Evolutionary conservation across 2,113 vertebrate species (phyloP).

Genomic region (Odocoileus virginianus): DNA sequence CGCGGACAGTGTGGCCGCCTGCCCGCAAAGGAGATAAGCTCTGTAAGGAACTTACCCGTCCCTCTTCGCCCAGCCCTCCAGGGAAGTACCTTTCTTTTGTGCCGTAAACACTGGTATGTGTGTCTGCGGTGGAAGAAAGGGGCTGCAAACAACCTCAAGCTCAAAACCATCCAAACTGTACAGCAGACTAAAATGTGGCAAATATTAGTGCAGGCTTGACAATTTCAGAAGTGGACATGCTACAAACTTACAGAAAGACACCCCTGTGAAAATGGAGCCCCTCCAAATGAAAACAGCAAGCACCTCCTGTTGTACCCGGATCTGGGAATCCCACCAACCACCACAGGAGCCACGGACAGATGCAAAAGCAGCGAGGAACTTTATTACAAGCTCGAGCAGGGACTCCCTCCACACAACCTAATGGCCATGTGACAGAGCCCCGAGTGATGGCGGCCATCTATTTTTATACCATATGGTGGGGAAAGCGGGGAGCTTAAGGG

Average conservation of each 20-base stretch:
- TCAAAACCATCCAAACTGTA: background rate
- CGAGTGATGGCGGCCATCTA: too few relatives aligned
- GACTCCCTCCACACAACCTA: too few relatives aligned
- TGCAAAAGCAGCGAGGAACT: too few relatives aligned
- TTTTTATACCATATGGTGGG: too few relatives aligned
- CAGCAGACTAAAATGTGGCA: background rate
- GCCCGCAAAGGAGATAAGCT: background rate
- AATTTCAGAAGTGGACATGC: background rate
- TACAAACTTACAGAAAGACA: background rate
- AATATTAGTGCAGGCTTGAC: background rate
- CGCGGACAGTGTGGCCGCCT: background rate
- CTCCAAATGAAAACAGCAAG: background rate
- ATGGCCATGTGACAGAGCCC: too few relatives aligned
- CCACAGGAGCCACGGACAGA: too few relatives aligned
- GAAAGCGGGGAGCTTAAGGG: too few relatives aligned
- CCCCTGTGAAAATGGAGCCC: background rate
- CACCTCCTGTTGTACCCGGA: background rate
- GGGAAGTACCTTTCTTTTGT: background rate
- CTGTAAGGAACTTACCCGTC: background rate
- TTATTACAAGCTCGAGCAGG: too few relatives aligned
- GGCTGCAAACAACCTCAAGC: background rate
- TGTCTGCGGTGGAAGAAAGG: rapidly evolving
- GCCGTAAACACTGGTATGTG: background rate
- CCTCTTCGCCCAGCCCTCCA: background rate
- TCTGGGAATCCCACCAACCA: too few relatives aligned